phyloP scores from a whole-genome alignment of 2,888 invertebrate species.

The Plutella xylostella region DNA sequence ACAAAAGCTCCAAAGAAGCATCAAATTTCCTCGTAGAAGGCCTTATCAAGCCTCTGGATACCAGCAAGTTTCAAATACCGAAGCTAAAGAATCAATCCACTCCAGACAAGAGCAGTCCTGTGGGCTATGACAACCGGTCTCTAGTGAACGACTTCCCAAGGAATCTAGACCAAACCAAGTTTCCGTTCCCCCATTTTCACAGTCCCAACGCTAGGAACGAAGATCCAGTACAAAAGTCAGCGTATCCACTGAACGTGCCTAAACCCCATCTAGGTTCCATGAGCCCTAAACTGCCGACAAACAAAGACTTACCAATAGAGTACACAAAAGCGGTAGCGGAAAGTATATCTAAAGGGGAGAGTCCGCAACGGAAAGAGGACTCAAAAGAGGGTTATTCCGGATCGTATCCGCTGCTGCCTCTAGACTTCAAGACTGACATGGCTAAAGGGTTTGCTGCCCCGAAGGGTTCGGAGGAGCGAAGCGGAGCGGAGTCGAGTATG shows the following conservation, averaged over 20 bases:
- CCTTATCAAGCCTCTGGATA: constrained; percentile 81
- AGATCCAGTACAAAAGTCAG: constrained; percentile 51
- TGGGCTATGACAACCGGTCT: constrained; percentile 52
- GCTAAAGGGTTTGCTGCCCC: constrained; percentile 58
- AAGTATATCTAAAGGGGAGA: constrained; percentile 47
- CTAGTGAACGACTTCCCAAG: constrained; percentile 59
- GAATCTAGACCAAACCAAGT: constrained; percentile 53
- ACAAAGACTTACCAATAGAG: constrained; percentile 41
- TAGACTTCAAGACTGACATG: constrained; percentile 60
- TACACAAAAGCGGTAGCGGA: constrained; percentile 50
- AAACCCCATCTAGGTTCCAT: constrained; percentile 59
- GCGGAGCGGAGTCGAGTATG: constrained; percentile 59
- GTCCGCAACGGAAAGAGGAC: constrained; percentile 55
- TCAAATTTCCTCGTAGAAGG: constrained; percentile 78
- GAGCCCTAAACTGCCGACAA: constrained; percentile 54
- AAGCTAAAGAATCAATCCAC: constrained; percentile 72
- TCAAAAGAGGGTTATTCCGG: constrained; percentile 40
- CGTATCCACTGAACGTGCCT: constrained; percentile 56
- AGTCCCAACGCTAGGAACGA: constrained; percentile 38
- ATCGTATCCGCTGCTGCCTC: constrained; percentile 47
- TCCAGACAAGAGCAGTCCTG: constrained; percentile 56
- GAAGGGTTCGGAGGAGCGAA: constrained; percentile 56
- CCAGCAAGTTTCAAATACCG: constrained; percentile 89
- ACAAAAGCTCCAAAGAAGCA: constrained; percentile 72
- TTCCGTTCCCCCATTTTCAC: constrained; percentile 56